phyloP scores from a whole-genome alignment of 2,113 vertebrate species.

The Triplophysa dalaica region DNA sequence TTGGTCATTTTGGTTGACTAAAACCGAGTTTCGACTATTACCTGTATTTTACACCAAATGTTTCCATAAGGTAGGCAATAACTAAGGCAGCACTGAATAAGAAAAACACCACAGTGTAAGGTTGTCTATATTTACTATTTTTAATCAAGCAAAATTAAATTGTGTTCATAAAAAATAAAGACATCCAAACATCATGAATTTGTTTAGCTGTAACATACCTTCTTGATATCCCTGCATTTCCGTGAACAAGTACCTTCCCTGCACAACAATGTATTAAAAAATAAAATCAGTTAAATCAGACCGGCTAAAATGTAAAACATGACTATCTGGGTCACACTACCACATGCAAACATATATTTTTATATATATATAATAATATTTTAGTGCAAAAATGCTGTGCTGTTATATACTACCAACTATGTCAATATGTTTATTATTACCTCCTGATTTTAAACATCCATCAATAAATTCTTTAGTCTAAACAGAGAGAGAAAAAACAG shows the following conservation, averaged over 20 bases:
- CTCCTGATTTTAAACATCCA: constrained; percentile 94
- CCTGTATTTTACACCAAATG: constrained; percentile 99
- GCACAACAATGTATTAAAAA: constrained; percentile 38
- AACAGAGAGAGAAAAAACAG: constrained; percentile 28
- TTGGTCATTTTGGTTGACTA: neutral
- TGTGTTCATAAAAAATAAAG: neutral
- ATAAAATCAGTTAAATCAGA: too few relatives aligned
- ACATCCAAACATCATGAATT: constrained; percentile 12
- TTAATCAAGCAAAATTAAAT: neutral
- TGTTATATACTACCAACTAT: neutral
- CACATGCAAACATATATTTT: neutral
- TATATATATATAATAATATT: neutral
- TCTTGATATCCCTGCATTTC: constrained; percentile 99
- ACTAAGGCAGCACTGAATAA: constrained; percentile 93
- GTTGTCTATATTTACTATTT: neutral
- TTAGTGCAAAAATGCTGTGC: neutral
- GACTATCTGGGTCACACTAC: too few relatives aligned
- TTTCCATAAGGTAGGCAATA: constrained; percentile 99
- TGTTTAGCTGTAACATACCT: constrained; percentile 75
- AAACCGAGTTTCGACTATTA: constrained; percentile 53
- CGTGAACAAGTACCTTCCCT: constrained; percentile 98
- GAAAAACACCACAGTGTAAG: neutral
- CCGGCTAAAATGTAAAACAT: too few relatives aligned
- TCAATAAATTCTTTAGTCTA: constrained; percentile 99
- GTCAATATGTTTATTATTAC: constrained; percentile 68